Conservation (phyloP, 2,113 vertebrate species). For the Tamias sibiricus region DNA sequence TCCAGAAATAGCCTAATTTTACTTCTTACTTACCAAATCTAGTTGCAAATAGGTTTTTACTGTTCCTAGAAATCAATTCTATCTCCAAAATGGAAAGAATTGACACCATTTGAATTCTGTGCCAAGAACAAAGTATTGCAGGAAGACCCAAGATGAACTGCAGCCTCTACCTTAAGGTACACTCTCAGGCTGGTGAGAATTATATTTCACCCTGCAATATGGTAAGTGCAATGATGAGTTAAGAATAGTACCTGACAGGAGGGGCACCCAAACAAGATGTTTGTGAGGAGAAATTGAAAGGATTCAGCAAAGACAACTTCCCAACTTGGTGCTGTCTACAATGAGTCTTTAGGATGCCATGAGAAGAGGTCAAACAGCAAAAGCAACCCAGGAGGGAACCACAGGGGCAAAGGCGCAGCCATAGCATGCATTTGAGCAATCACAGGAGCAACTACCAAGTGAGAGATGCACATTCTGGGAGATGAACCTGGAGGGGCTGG, state of each 20-base stretch:
- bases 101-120: background rate
- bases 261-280: background rate
- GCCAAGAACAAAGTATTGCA: background rate
- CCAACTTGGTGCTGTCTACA: background rate
- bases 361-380: background rate
- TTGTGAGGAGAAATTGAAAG: background rate
- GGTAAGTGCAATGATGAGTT: background rate
- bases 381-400: background rate
- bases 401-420: no score
- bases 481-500: background rate
- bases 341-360: background rate
- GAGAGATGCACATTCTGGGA: background rate
- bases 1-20: background rate
- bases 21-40: background rate
- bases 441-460: rapidly evolving
- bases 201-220: background rate
- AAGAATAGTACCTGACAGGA: background rate
- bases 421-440: background rate
- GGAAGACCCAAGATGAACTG: background rate
- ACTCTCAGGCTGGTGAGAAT: background rate
- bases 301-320: background rate
- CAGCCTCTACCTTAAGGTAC: background rate
- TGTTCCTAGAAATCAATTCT: background rate
- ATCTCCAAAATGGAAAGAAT: background rate
- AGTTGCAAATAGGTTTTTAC: background rate